A percentile compares a stretch with the other conserved stretches of the same genome.
Evolutionary conservation across 2,797 vertebrate species (phyloP).

Genomic region (Carapus acus): DNA sequence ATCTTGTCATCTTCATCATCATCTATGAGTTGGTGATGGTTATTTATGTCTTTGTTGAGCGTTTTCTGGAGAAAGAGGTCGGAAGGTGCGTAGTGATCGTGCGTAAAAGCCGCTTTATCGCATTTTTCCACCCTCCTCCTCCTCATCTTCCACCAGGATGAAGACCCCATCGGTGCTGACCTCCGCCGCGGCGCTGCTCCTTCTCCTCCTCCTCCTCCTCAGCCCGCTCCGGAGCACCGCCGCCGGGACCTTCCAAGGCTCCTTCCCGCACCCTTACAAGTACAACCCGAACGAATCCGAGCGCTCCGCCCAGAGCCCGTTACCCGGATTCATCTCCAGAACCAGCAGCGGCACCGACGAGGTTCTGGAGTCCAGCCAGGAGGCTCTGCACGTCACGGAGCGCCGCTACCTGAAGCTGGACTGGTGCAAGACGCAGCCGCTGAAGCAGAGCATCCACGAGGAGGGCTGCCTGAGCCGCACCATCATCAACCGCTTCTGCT

Average conservation of each 20-base stretch:
- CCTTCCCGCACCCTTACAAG: conserved; percentile 84
- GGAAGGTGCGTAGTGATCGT: no score
- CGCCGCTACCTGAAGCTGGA: conserved; percentile 90
- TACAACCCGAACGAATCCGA: conserved; percentile 81
- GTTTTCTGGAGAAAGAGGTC: no score
- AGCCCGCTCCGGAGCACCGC: conserved; percentile 63
- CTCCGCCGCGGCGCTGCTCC: conserved; percentile 65
- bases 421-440: conserved; percentile 96
- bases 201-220: conserved; percentile 75
- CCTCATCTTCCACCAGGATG: no score
- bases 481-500: conserved; percentile 94
- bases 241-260: conserved; percentile 77
- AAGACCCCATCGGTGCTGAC: conserved; percentile 22
- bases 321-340: conserved; percentile 70
- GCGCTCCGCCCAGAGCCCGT: conserved; percentile 69
- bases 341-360: conserved; percentile 78
- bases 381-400: conserved; percentile 91
- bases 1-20: no score
- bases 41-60: no score
- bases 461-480: conserved; percentile 89
- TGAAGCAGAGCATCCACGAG: conserved; percentile 90
- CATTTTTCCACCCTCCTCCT: no score
- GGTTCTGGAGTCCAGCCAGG: conserved; percentile 92
- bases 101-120: conserved; percentile 4
- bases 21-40: no score